phyloP scores from a whole-genome alignment of 2,888 invertebrate species.

The Drosophila histrio region DNA sequence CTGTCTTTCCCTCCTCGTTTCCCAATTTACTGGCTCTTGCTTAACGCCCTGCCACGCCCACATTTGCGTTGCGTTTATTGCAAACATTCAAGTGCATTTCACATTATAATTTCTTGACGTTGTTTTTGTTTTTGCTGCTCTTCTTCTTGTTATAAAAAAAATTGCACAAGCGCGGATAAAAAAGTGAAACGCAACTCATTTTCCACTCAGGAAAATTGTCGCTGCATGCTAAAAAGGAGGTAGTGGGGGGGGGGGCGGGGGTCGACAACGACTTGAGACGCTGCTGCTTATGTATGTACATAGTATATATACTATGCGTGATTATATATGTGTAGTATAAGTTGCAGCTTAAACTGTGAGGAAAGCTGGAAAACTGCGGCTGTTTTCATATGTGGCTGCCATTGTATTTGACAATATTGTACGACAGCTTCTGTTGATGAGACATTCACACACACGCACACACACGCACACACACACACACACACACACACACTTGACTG shows the following conservation, averaged over 20 bases:
- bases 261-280: slow-evolving; percentile 27
- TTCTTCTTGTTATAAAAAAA: slow-evolving; percentile 45
- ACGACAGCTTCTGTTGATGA: slow-evolving; percentile 11
- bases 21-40: background rate
- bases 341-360: slow-evolving; percentile 8
- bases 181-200: slow-evolving; percentile 61
- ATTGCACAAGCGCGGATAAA: slow-evolving; percentile 37
- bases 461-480: background rate
- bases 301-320: background rate
- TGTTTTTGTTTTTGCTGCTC: slow-evolving; percentile 19
- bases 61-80: slow-evolving; percentile 22
- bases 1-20: background rate
- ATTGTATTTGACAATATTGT: slow-evolving; percentile 43
- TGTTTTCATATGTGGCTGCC: slow-evolving; percentile 15
- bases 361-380: slow-evolving; percentile 1
- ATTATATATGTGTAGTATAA: background rate
- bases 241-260: slow-evolving; percentile 7
- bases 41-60: background rate
- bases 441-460: background rate
- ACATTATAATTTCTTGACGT: slow-evolving; percentile 48
- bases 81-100: slow-evolving; percentile 69
- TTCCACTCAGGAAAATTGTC: slow-evolving; percentile 73
- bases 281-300: slow-evolving; percentile 1
- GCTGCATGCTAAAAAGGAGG: slow-evolving; percentile 42
- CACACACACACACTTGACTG: background rate